Evolutionary conservation across 2,113 vertebrate genomes (phyloP).

Genomic region (Salvelinus alpinus): DNA sequence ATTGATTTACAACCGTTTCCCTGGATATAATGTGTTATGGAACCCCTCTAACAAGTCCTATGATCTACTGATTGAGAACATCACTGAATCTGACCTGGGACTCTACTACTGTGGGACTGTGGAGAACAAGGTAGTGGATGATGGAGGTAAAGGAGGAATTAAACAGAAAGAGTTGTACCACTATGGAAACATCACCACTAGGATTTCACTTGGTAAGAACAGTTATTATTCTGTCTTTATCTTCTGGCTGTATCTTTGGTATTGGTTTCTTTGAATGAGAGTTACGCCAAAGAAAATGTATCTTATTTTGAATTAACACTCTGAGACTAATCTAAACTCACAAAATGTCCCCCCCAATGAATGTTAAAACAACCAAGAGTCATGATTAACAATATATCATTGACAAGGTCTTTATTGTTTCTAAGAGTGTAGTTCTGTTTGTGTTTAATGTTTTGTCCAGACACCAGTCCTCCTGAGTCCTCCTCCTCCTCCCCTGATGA

Average conservation of each 20-base stretch:
- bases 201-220: background rate
- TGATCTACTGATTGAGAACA: conserved; percentile 43
- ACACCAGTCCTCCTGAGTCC: background rate
- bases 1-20: background rate
- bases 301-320: too few relatives aligned
- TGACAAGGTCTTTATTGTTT: too few relatives aligned
- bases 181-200: background rate
- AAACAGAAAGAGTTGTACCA: background rate
- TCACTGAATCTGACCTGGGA: conserved; percentile 36
- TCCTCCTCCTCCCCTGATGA: background rate
- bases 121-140: background rate
- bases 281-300: too few relatives aligned
- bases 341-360: too few relatives aligned
- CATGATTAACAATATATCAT: too few relatives aligned
- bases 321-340: too few relatives aligned
- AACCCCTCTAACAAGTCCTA: conserved; percentile 1
- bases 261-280: too few relatives aligned
- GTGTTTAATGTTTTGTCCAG: background rate
- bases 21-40: background rate
- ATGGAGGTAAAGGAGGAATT: background rate
- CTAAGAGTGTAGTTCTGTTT: too few relatives aligned
- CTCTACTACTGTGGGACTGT: conserved; percentile 53
- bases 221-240: background rate
- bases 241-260: too few relatives aligned
- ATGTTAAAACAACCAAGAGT: too few relatives aligned